Percentiles rank a stretch among this genome's conserved stretches.
Conservation (phyloP, 2,797 vertebrate species). For the Linurgus olivaceus region DNA sequence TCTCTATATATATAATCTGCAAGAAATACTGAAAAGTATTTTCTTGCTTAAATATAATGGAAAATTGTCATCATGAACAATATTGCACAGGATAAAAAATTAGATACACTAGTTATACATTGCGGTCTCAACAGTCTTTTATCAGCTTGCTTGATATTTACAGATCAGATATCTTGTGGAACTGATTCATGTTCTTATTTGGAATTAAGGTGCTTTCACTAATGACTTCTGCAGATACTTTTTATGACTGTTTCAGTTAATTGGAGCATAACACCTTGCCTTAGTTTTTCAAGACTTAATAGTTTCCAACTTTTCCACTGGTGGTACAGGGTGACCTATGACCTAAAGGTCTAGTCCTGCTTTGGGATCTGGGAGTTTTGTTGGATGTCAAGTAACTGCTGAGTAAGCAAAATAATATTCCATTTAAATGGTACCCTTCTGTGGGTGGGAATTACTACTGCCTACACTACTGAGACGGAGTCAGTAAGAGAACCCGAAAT, state of each 20-base stretch:
- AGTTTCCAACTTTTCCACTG: not conserved
- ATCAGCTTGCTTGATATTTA: constrained; percentile 14
- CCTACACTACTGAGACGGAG: not conserved
- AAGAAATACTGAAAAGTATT: not conserved
- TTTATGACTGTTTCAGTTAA: not conserved
- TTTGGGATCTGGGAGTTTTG: not conserved
- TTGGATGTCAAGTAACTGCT: not conserved
- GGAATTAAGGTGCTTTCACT: not conserved
- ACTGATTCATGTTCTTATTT: not conserved
- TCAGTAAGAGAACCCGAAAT: not conserved
- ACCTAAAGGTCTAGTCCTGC: not conserved
- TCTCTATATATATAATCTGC: not conserved
- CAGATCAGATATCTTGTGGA: not conserved
- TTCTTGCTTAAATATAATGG: not conserved
- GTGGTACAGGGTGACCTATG: not conserved
- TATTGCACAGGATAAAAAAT: not conserved
- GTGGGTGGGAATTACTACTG: not conserved
- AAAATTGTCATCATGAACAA: not conserved
- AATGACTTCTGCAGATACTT: not conserved
- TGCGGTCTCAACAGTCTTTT: not conserved
- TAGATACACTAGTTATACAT: not conserved
- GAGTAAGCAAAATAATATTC: not conserved
- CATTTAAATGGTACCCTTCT: not conserved
- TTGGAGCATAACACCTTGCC: not conserved
- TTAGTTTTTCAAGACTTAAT: not conserved